phyloP scores from a whole-genome alignment of 1,140 invertebrate species.

The Lepidurus arcticus region DNA sequence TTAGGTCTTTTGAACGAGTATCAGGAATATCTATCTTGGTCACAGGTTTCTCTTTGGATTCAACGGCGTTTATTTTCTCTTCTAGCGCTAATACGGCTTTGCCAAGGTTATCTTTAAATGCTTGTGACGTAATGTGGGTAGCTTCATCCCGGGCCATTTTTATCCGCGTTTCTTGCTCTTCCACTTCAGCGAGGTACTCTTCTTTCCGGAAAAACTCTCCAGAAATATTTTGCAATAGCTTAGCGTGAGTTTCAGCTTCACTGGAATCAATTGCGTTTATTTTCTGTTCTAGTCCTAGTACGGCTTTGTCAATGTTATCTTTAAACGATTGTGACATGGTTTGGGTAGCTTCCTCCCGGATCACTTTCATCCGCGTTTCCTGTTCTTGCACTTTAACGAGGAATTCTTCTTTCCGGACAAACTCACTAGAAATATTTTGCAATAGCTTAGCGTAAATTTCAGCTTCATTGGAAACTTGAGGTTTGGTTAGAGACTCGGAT shows the following conservation, averaged over 20 bases:
- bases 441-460: background rate
- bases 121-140: background rate
- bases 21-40: background rate
- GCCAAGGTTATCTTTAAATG: background rate
- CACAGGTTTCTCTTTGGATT: background rate
- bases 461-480: background rate
- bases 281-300: background rate
- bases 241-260: background rate
- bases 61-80: background rate
- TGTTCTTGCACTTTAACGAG: background rate
- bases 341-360: background rate
- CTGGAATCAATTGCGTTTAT: background rate
- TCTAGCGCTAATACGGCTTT: background rate
- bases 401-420: too few relatives aligned
- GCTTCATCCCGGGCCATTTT: background rate
- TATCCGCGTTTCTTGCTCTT: background rate
- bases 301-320: background rate
- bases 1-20: background rate
- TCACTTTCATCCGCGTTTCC: background rate
- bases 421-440: background rate
- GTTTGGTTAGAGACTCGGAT: too few relatives aligned
- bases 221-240: background rate
- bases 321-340: background rate
- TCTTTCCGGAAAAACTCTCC: too few relatives aligned
- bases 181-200: too few relatives aligned